These are phyloP conservation scores for Phania funesta DNA, from an alignment of 2,888 invertebrate genomes.

Conservation along the genomic window DNA sequence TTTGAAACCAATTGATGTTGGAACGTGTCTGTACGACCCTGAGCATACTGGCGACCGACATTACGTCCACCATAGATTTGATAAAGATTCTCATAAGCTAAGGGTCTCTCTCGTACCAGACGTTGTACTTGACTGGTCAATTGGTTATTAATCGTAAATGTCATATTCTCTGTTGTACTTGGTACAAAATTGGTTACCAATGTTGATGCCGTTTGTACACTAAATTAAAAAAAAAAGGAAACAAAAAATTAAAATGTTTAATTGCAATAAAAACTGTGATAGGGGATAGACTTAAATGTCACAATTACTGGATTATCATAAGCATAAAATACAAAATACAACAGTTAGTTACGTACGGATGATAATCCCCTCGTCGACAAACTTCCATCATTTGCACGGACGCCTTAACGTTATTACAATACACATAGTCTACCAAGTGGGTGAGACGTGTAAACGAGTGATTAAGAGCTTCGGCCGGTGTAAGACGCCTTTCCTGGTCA, in stretches of 20 bases:
- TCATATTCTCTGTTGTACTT: conserved; percentile 90
- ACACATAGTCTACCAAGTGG: conserved; percentile 96
- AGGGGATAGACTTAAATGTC: too few species aligned
- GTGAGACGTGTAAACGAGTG: conserved; percentile 96
- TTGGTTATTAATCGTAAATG: conserved; percentile 96
- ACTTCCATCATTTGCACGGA: conserved; percentile 99
- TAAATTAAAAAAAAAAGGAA: conserved; percentile 56
- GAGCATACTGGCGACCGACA: conserved; percentile 86
- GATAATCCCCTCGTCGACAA: conserved; percentile 82
- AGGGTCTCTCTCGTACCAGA: conserved; percentile 86
- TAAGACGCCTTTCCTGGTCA: conserved; percentile 98
- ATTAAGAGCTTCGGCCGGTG: conserved; percentile 96
- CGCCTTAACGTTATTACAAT: conserved; percentile 97
- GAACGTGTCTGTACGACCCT: conserved; percentile 89
- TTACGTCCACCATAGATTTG: conserved; percentile 85
- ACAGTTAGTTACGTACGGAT: conserved; percentile 76
- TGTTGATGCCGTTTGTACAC: conserved; percentile 82
- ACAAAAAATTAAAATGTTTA: not conserved
- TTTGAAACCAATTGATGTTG: conserved; percentile 96
- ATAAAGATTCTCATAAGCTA: conserved; percentile 88
- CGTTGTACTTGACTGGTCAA: conserved; percentile 87
- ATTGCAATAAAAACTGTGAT: too few species aligned
- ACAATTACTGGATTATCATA: too few species aligned
- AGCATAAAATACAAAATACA: not conserved
- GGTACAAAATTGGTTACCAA: conserved; percentile 89